Conservation (phyloP, 2,888 invertebrate genomes). For the Parascotia fuliginaria region DNA sequence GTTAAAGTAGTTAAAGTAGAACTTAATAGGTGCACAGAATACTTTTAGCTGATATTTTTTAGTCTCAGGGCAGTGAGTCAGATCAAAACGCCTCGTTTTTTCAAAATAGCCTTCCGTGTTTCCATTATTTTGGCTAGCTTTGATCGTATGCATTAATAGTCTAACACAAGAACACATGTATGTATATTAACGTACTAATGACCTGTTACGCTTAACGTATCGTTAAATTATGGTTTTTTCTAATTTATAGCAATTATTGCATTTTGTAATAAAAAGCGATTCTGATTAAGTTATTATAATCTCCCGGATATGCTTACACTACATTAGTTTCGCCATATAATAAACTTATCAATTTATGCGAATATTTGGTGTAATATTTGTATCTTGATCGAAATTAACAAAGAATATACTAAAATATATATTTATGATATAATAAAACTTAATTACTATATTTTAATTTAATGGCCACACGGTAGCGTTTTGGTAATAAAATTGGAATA, state of each 20-base stretch:
- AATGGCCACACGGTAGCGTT: neutral
- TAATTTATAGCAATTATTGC: neutral
- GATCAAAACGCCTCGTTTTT: too few relatives aligned
- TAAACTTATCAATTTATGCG: constrained; percentile 15
- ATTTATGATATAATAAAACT: neutral
- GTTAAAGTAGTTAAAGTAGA: too few relatives aligned
- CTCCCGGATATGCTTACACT: constrained; percentile 8
- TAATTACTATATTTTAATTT: neutral
- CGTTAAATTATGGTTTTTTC: too few relatives aligned
- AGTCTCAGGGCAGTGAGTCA: too few relatives aligned
- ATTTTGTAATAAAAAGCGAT: neutral
- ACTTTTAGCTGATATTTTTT: too few relatives aligned
- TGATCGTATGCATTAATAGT: too few relatives aligned
- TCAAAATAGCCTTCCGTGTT: too few relatives aligned
- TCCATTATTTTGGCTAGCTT: too few relatives aligned
- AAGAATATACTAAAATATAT: neutral
- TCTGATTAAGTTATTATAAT: constrained; percentile 10
- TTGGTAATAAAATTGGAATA: neutral
- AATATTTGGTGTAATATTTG: neutral
- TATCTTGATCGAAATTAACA: neutral
- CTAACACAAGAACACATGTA: too few relatives aligned
- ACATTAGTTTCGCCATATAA: constrained; percentile 3
- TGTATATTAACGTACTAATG: too few relatives aligned
- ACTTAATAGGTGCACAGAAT: too few relatives aligned
- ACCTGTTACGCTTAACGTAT: too few relatives aligned